Evolutionary conservation across 2,888 invertebrate species (phyloP), one percentile per base, ranked within the genome.

Genomic region (Rambutsinella grinnellia): DNA sequence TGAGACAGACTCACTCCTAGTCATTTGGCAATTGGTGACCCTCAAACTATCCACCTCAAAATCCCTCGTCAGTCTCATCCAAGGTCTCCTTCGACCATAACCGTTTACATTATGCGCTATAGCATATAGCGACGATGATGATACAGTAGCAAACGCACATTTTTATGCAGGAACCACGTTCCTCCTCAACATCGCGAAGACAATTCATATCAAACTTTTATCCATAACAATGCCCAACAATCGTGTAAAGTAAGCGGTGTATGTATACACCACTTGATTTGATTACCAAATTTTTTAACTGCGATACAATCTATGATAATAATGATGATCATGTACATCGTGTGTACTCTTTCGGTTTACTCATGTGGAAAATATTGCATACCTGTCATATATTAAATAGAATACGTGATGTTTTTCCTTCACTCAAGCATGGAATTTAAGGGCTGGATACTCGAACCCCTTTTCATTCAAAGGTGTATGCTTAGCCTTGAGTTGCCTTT

Each of bases 21-120:
- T 80, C 80, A 78, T 78, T 80, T 76, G 72, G 77, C 75, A 81
- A 78, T 78, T 69, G 77, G 81, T 81, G 81, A 81, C 81, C 81
- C 81, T 81, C 81, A 81, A 78, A 81, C n/a, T 67, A 81, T 70
- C 81, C 81, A 79, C 81, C 81, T 79, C 79, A 81, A 79, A 80
- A 79, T 81, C 79, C 77, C 81, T 81, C 81, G 75, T 79, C 81
- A 81, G 77, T 75, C 68, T 77, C 74, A 76, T 74, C 79, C 81
- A 81, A 81, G 81, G 81, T 81, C 81, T 77, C 76, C 63, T 21
- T 63, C 60, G 60, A 24, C 70, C 54, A 3, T 65, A 15, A 17
- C 63, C 17, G 27, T 36, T 36, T 13, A 13, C 36, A n/a, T n/a
- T n/a, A n/a, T 36, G 36, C 36, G 36, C 36, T 54, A 21, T 21